Percentiles rank a stretch among this genome's conserved stretches.
phyloP scores from a whole-genome alignment of 2,888 invertebrate species.

The Notodonta dromedarius region DNA sequence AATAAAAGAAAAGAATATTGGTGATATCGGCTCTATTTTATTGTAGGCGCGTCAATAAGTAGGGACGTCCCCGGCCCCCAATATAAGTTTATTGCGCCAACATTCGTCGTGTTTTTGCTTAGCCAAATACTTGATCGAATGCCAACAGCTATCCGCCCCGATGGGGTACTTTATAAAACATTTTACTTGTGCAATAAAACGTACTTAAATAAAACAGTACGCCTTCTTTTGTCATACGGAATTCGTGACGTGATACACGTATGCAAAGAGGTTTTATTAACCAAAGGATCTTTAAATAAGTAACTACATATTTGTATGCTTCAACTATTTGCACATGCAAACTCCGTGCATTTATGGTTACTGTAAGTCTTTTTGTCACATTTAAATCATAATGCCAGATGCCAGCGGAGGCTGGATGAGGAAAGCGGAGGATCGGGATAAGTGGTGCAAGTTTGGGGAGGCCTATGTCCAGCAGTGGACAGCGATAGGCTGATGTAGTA shows the following conservation, averaged over 20 bases:
- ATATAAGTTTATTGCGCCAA: constrained; percentile 34
- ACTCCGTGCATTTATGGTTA: no score
- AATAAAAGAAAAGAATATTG: not conserved
- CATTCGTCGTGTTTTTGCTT: constrained; percentile 36
- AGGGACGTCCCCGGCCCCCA: constrained; percentile 9
- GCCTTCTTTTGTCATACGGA: constrained; percentile 6
- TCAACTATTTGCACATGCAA: no score
- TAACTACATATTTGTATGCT: no score
- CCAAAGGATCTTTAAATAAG: no score
- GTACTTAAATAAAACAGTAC: constrained; percentile 26
- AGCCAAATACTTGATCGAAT: constrained; percentile 41
- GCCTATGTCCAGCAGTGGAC: no score
- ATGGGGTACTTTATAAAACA: constrained; percentile 25
- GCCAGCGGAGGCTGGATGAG: not conserved
- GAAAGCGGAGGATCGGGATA: no score
- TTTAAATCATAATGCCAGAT: no score
- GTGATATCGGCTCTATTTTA: constrained; percentile 14
- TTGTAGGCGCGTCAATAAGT: constrained; percentile 10
- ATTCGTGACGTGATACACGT: constrained; percentile 6
- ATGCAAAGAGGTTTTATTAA: constrained; percentile 3
- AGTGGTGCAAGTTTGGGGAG: no score
- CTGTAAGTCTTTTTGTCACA: no score
- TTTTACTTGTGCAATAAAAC: constrained; percentile 33
- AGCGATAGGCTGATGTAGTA: no score
- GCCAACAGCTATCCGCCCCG: constrained; percentile 34